Conservation (phyloP, 2,888 invertebrate genomes). For the Drosophila monieri region DNA sequence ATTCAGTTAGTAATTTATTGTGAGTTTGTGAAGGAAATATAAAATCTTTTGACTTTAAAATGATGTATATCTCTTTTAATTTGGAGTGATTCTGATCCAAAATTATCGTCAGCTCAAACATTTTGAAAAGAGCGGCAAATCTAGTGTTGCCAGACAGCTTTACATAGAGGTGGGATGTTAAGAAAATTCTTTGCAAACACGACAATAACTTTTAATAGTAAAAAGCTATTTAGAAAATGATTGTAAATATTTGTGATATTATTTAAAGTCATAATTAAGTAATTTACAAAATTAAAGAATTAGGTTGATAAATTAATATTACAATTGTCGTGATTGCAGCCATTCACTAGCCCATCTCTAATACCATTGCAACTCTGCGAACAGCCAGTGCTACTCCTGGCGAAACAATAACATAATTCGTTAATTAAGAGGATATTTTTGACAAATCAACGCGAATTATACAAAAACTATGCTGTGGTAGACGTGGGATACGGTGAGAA, state of each 20-base stretch:
- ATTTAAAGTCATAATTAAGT: background rate
- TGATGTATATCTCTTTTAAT: background rate
- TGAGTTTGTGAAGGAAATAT: conserved; percentile 49
- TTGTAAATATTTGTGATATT: background rate
- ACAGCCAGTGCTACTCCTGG: background rate
- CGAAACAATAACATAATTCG: conserved; percentile 38
- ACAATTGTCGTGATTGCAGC: background rate
- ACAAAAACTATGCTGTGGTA: conserved; percentile 28
- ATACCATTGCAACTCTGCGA: conserved; percentile 1
- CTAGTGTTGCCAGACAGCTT: background rate
- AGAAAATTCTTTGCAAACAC: background rate
- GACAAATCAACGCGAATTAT: conserved; percentile 29
- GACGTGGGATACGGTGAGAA: conserved; percentile 3
- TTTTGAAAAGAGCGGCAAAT: background rate
- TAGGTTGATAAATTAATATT: background rate
- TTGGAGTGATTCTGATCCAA: background rate
- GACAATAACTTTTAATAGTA: background rate
- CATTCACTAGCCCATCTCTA: background rate
- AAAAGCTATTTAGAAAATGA: background rate
- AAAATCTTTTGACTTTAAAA: conserved; percentile 51
- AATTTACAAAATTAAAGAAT: background rate
- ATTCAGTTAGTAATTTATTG: conserved; percentile 67
- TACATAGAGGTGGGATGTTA: background rate
- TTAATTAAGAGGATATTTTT: background rate
- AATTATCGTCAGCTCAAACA: background rate